These are phyloP conservation scores for Panagrolaimus sp. DNA, from an alignment of 1,140 invertebrate genomes.

Conservation along the genomic window DNA sequence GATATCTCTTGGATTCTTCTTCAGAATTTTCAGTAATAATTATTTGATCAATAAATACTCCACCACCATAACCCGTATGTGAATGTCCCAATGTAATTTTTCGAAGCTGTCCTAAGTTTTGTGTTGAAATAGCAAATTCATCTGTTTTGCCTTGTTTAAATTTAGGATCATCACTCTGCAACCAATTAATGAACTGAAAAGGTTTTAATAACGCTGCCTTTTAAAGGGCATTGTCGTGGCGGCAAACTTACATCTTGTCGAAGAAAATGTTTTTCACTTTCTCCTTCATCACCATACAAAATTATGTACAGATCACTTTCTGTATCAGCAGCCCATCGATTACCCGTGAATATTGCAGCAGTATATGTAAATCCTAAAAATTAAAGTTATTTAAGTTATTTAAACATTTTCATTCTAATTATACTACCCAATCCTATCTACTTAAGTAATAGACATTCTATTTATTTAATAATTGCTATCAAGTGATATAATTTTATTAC, in stretches of 20 bases:
- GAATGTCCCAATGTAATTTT: slow-evolving; percentile 37
- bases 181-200: slow-evolving; percentile 46
- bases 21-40: slow-evolving; percentile 32
- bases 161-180: slow-evolving; percentile 27
- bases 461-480: too few relatives aligned
- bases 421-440: too few relatives aligned
- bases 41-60: slow-evolving; percentile 42
- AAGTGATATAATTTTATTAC: too few relatives aligned
- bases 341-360: slow-evolving; percentile 36
- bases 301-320: slow-evolving; percentile 36
- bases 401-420: too few relatives aligned
- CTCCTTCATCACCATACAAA: slow-evolving; percentile 21
- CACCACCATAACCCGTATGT: slow-evolving; percentile 37
- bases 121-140: not conserved
- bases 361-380: slow-evolving; percentile 29
- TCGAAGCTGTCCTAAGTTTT: slow-evolving; percentile 13
- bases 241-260: slow-evolving; percentile 30
- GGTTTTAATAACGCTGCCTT: not conserved
- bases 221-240: not conserved
- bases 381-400: too few relatives aligned
- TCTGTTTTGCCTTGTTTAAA: slow-evolving; percentile 26
- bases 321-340: slow-evolving; percentile 46
- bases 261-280: slow-evolving; percentile 30
- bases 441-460: too few relatives aligned
- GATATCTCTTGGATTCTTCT: slow-evolving; percentile 28